These are phyloP conservation scores for Hyles vespertilio DNA, from an alignment of 1,140 invertebrate genomes.

Conservation along the genomic window DNA sequence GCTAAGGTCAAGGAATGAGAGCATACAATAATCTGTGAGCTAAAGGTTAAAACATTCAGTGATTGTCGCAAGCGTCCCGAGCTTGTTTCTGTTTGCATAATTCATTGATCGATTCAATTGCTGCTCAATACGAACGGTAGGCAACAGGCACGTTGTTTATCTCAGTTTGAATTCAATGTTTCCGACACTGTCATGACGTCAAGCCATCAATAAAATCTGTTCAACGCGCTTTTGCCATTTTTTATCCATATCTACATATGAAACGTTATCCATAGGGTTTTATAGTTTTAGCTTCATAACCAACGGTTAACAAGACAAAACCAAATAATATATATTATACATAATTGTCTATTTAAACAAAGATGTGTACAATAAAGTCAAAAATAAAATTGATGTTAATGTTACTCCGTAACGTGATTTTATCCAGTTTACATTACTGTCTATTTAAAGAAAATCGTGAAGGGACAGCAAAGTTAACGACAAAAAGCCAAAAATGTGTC, in stretches of 20 bases:
- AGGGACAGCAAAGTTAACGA: slow-evolving; percentile 1
- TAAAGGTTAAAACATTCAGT: slow-evolving; percentile 58
- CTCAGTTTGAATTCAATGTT: slow-evolving; percentile 44
- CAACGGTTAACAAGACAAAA: too few species aligned
- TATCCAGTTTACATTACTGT: too few species aligned
- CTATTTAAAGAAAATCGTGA: too few species aligned
- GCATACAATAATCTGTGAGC: slow-evolving; percentile 39
- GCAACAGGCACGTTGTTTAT: slow-evolving; percentile 30
- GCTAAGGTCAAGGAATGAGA: slow-evolving; percentile 29
- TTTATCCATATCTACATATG: too few species aligned
- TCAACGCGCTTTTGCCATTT: too few species aligned
- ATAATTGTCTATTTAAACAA: too few species aligned
- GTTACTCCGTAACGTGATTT: too few species aligned
- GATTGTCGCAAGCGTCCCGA: slow-evolving; percentile 29
- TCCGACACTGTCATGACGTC: slow-evolving; percentile 31
- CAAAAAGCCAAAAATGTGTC: slow-evolving; percentile 41
- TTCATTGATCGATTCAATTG: slow-evolving; percentile 49
- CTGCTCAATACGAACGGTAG: slow-evolving; percentile 19
- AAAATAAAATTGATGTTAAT: too few species aligned
- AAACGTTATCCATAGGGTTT: too few species aligned
- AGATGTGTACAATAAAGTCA: too few species aligned
- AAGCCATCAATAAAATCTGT: slow-evolving; percentile 10
- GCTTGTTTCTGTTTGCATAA: slow-evolving; percentile 51
- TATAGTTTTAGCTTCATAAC: too few species aligned
- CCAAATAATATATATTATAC: too few species aligned